Evolutionary conservation across 2,888 invertebrate species (phyloP).

Genomic region (Trichogramma dendrolimi): DNA sequence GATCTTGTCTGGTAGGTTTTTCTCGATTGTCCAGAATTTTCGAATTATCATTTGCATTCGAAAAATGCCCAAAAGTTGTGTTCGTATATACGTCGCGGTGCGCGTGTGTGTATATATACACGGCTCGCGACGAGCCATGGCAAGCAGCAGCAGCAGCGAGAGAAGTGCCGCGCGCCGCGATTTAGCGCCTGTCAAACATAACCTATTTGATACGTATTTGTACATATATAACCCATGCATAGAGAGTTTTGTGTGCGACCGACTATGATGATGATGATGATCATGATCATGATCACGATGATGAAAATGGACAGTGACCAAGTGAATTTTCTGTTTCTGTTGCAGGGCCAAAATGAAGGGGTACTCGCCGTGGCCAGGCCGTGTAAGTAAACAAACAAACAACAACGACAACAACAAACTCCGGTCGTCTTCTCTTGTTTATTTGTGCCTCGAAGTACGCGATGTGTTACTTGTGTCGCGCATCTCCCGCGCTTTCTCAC

Average conservation of each 20-base stretch:
- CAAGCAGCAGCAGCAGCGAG: conserved; percentile 1
- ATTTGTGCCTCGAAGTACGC: no score
- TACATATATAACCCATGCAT: no score
- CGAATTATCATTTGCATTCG: not conserved
- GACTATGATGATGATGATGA: no score
- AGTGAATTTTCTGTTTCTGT: conserved; percentile 14
- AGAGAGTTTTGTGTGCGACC: no score
- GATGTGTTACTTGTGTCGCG: not conserved
- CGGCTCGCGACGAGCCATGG: not conserved
- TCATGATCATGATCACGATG: no score
- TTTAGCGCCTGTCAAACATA: conserved; percentile 21
- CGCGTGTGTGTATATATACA: no score
- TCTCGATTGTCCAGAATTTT: conserved; percentile 13
- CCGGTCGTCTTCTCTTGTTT: no score
- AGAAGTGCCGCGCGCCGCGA: conserved; percentile 1
- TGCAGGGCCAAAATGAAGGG: conserved; percentile 98
- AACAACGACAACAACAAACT: no score
- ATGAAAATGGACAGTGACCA: no score
- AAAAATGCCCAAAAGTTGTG: no score
- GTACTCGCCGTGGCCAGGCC: conserved; percentile 94
- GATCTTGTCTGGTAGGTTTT: conserved; percentile 67
- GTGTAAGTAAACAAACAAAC: conserved; percentile 65
- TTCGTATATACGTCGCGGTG: no score
- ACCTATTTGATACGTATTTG: conserved; percentile 12
- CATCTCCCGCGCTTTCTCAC: conserved; percentile 15